Conservation (phyloP, 1,140 invertebrate genomes). For the Mycetomoellerius zeteki region DNA sequence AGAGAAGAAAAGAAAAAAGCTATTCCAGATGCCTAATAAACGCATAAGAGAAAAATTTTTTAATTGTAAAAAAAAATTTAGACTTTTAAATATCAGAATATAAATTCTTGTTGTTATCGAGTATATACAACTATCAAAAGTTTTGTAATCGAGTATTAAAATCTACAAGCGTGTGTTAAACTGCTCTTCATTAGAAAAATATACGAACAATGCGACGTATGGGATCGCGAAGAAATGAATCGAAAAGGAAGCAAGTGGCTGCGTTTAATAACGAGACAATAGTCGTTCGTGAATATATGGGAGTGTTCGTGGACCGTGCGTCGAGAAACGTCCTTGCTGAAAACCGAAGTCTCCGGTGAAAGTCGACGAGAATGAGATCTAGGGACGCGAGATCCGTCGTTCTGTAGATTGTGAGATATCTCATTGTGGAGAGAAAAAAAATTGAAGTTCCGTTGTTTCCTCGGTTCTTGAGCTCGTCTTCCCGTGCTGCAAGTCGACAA, state of each 20-base stretch:
- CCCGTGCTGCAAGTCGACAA: background rate
- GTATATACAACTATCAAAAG: background rate
- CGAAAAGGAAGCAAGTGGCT: background rate
- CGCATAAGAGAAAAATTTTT: background rate
- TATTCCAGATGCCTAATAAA: background rate
- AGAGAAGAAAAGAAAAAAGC: background rate
- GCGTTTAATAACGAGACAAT: slow-evolving; percentile 40
- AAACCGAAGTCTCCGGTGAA: slow-evolving; percentile 70
- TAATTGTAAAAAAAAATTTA: background rate
- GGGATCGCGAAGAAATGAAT: slow-evolving; percentile 7
- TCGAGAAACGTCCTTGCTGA: slow-evolving; percentile 76
- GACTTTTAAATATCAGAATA: background rate
- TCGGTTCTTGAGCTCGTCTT: slow-evolving; percentile 23
- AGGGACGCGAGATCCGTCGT: slow-evolving; percentile 66
- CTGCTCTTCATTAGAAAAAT: slow-evolving; percentile 1
- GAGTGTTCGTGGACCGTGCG: slow-evolving; percentile 47
- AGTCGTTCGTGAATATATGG: slow-evolving; percentile 21
- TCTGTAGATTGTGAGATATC: slow-evolving; percentile 52
- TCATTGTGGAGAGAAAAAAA: slow-evolving; percentile 30
- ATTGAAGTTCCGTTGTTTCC: slow-evolving; percentile 23
- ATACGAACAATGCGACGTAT: slow-evolving; percentile 28
- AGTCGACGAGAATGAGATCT: slow-evolving; percentile 70
- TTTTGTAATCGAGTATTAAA: background rate
- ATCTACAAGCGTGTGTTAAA: slow-evolving; percentile 12
- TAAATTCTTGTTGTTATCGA: background rate